Evolutionary conservation across 2,888 invertebrate species (phyloP).

Genomic region (Aphelenchoides bicaudatus): DNA sequence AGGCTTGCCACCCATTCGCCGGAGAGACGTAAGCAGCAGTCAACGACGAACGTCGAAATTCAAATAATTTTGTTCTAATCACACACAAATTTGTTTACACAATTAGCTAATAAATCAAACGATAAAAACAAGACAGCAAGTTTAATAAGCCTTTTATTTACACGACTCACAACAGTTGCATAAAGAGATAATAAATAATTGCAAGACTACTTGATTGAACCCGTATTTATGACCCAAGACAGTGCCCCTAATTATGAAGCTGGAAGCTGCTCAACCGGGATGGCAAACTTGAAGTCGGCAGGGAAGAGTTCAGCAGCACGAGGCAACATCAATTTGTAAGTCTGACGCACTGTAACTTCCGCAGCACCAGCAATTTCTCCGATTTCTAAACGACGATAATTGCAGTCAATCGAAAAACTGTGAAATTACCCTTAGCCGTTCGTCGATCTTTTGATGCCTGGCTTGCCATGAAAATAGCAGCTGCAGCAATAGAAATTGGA

Average conservation of each 20-base stretch:
- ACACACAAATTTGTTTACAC: no score
- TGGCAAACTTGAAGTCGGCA: constrained; percentile 88
- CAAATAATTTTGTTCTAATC: constrained; percentile 7
- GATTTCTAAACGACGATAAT: constrained; percentile 70
- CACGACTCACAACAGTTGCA: no score
- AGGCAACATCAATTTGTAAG: constrained; percentile 94
- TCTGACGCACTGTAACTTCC: constrained; percentile 92
- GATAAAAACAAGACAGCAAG: no score
- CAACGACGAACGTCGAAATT: no score
- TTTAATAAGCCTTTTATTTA: no score
- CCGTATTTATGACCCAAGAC: no score
- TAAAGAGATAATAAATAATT: no score
- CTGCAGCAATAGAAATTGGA: constrained; percentile 96
- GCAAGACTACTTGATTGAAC: no score
- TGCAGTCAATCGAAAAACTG: neutral
- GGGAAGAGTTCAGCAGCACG: constrained; percentile 88
- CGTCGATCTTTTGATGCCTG: constrained; percentile 89
- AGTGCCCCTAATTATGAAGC: constrained; percentile 60
- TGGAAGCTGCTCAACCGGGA: constrained; percentile 88
- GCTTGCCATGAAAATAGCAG: constrained; percentile 97
- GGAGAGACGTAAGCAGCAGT: constrained; percentile 16
- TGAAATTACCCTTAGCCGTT: constrained; percentile 72
- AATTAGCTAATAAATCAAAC: no score
- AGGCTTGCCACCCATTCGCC: constrained; percentile 31
- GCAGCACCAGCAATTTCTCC: constrained; percentile 97